phyloP scores from a whole-genome alignment of 2,797 vertebrate genomes.

The Pangasius krempfi region DNA sequence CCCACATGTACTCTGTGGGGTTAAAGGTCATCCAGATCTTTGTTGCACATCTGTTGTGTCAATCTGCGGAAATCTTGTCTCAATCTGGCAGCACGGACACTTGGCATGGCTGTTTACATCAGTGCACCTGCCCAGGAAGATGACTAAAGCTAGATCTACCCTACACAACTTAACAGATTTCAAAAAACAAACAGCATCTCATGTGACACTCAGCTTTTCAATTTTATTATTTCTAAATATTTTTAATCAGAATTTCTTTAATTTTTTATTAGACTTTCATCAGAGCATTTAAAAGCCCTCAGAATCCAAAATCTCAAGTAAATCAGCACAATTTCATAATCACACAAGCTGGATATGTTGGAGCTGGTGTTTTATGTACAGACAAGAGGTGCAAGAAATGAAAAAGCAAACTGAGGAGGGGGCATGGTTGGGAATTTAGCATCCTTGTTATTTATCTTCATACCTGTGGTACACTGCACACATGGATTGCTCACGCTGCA shows the following conservation, averaged over 20 bases:
- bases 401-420: background rate
- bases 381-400: background rate
- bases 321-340: background rate
- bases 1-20: background rate
- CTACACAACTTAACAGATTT: background rate
- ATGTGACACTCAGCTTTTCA: background rate
- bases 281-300: background rate
- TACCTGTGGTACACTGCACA: background rate
- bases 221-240: too few relatives aligned
- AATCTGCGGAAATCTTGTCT: background rate
- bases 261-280: background rate
- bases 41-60: background rate
- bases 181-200: background rate
- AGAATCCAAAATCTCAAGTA: background rate
- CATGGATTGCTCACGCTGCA: background rate
- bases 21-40: slow-evolving; percentile 18
- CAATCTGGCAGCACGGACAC: background rate
- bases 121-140: background rate
- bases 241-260: background rate
- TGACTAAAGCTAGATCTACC: background rate
- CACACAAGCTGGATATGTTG: background rate
- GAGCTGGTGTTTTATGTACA: background rate
- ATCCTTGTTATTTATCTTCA: slow-evolving; percentile 5
- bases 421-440: background rate
- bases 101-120: background rate